Conservation (phyloP, 2,797 vertebrate species). For the Pagetopsis macropterus region DNA sequence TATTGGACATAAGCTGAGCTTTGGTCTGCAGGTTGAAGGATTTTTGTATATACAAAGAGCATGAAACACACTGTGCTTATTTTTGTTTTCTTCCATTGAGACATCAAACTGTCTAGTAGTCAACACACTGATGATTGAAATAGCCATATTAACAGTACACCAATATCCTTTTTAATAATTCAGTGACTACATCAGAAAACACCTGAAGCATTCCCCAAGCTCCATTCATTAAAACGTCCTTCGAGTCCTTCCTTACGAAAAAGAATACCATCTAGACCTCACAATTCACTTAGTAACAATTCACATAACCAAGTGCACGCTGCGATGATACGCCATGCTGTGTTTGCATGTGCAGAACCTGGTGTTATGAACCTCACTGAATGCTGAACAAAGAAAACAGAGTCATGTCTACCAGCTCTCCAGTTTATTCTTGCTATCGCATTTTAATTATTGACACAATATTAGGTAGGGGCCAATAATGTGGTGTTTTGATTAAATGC, state of each 20-base stretch:
- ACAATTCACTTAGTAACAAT: constrained; percentile 18
- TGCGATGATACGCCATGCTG: constrained; percentile 31
- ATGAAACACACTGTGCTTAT: neutral
- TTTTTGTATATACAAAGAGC: constrained; percentile 12
- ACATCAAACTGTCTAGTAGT: constrained; percentile 6
- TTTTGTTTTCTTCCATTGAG: neutral
- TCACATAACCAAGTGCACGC: neutral
- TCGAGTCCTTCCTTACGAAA: constrained; percentile 40
- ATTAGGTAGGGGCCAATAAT: neutral
- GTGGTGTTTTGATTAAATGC: constrained; percentile 10
- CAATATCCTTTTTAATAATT: constrained; percentile 38
- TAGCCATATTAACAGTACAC: neutral
- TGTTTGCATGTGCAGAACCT: constrained; percentile 38
- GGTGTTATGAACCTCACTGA: constrained; percentile 22
- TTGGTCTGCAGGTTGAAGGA: constrained; percentile 20
- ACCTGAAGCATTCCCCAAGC: constrained; percentile 18
- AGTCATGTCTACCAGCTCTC: constrained; percentile 15
- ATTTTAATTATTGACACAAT: neutral
- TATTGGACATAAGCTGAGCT: constrained; percentile 35
- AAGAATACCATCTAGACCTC: constrained; percentile 40
- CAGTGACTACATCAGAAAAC: constrained; percentile 18
- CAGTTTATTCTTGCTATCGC: neutral
- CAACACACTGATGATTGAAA: neutral
- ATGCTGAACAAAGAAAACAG: constrained; percentile 1
- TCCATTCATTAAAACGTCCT: constrained; percentile 57